Evolutionary conservation across 2,888 invertebrate species (phyloP), one percentile per base, ranked within the genome.

Genomic region (Monoplex corrugatus): DNA sequence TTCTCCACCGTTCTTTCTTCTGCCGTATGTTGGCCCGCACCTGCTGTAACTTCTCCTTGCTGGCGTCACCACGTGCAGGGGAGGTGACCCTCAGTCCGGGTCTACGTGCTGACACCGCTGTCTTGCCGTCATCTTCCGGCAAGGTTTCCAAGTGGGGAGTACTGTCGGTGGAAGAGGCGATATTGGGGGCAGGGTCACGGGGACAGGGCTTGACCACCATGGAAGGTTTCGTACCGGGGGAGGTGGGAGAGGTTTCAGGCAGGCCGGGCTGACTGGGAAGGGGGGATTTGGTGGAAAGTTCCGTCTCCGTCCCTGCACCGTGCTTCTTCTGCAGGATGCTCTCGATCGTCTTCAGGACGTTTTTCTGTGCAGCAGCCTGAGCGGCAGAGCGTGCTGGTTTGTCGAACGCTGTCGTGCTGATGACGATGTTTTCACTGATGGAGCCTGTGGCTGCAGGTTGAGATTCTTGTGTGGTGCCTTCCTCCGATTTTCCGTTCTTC

Each of bases 1-100:
- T 89, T 10, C 92, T 72, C 92, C 92, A 92, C 44, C 92, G 85
- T 45, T 92, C 91, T 45, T 87, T 91, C 88, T 91, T 92, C 80
- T 89, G 90, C 28, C 91, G 72, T 38, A 90, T 89, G 68, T 91
- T 90, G 57, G 90, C 92, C 44, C 90, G 72, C 40, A 90, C 68
- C 44, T 90, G 89, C 44, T 89, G 86, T 45, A 92, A 45, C 57
- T 78, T 50, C 2, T 45, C 78, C 45, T 88, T 89, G 57, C 43
- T 82, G 19, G 63, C 45, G 0, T 85, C 87, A 10, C 80, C 43
- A 35, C 85, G 40, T 19, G 8, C 86, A 3, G 91, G 50, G 19
- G 90, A 89, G 45, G 84, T 84, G 28, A 84, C 32, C 23, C 87
- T 68, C 35, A 87, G 75, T 16, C 87, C 87, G 0, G 44, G 44